These are phyloP conservation scores for Amazona ochrocephala DNA, from an alignment of 2,797 vertebrate species.

Conservation along the genomic window DNA sequence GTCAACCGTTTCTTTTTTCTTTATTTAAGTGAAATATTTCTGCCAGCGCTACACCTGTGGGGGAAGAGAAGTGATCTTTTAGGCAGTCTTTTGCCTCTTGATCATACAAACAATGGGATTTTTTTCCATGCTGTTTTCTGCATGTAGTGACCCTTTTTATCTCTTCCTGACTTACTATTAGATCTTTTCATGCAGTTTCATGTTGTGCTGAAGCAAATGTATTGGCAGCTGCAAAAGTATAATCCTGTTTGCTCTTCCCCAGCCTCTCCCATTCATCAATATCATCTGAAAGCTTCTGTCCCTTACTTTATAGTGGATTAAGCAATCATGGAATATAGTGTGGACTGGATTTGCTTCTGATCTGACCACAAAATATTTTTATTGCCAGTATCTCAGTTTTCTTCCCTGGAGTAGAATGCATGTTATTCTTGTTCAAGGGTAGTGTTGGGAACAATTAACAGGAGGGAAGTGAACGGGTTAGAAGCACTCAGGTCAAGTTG, in stretches of 20 bases:
- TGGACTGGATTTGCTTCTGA: neutral
- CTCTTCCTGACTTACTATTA: neutral
- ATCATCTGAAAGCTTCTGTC: neutral
- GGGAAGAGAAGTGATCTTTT: constrained; percentile 18
- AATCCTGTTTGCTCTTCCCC: neutral
- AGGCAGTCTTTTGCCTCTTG: constrained; percentile 12
- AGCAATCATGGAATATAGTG: neutral
- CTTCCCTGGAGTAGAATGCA: neutral
- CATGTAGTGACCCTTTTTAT: neutral
- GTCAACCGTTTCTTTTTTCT: constrained; percentile 6
- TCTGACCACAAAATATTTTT: neutral
- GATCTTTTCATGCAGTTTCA: neutral
- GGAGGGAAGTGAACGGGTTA: neutral
- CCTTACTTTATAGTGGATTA: neutral
- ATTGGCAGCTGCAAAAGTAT: constrained; percentile 5
- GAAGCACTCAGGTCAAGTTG: neutral
- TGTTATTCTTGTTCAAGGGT: neutral
- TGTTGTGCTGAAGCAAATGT: constrained; percentile 16
- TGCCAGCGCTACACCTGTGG: neutral
- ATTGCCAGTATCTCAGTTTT: neutral
- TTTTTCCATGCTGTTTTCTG: constrained; percentile 27
- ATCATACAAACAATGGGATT: constrained; percentile 12
- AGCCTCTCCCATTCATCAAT: neutral
- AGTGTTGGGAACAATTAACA: neutral
- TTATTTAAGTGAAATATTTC: constrained; percentile 31